Evolutionary conservation across 1,140 invertebrate species (phyloP).

Genomic region (Octopus sinensis): DNA sequence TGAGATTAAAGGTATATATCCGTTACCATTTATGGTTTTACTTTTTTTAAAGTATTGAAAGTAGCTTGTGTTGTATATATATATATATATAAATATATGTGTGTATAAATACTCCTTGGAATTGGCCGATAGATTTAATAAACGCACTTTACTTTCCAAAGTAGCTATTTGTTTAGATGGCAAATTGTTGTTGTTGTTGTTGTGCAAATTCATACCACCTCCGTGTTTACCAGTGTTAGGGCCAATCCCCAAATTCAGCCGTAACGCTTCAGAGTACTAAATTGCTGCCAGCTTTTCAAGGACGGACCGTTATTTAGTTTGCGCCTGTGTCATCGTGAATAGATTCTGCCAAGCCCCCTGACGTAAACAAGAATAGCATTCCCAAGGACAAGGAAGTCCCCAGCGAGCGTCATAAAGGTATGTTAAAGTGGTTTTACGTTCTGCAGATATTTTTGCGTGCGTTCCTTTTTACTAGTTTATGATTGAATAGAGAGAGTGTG

Average conservation of each 20-base stretch:
- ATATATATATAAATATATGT: too few relatives aligned
- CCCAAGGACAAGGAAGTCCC: conserved; percentile 3
- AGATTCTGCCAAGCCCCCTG: conserved; percentile 12
- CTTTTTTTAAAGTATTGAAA: too few relatives aligned
- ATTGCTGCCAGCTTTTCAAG: conserved; percentile 4
- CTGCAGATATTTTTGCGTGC: conserved; percentile 13
- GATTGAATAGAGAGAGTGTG: neutral
- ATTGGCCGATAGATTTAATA: too few relatives aligned
- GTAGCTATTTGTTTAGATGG: too few relatives aligned
- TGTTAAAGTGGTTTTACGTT: conserved; percentile 15
- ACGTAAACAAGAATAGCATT: conserved; percentile 7
- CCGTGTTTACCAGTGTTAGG: neutral
- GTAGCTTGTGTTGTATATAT: too few relatives aligned
- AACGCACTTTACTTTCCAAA: too few relatives aligned
- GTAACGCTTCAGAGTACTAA: conserved; percentile 8
- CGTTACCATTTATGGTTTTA: too few relatives aligned
- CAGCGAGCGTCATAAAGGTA: conserved; percentile 12
- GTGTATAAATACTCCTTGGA: too few relatives aligned
- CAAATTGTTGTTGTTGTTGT: too few relatives aligned
- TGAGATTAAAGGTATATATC: too few relatives aligned
- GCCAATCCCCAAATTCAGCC: neutral
- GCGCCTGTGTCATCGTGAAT: conserved; percentile 10
- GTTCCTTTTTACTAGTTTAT: conserved; percentile 5
- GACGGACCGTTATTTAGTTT: conserved; percentile 10
- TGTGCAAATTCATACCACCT: too few relatives aligned